These are phyloP conservation scores for Pocillopora grandis DNA, from an alignment of 92 coral and sea anemone genomes.

Conservation along the genomic window DNA sequence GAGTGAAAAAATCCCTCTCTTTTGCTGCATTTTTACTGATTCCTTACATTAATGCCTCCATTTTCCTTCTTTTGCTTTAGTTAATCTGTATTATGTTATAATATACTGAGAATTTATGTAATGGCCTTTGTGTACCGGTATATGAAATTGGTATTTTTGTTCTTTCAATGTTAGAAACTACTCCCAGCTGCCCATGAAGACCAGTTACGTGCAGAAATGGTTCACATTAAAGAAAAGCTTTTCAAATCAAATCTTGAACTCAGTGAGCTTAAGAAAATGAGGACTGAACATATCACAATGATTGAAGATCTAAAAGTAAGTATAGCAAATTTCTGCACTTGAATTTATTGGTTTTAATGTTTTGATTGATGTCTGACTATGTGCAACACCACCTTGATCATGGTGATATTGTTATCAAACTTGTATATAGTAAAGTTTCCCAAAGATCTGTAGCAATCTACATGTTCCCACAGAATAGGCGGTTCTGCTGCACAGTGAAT, in stretches of 20 bases:
- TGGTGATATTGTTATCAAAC: no score
- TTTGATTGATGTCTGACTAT: no score
- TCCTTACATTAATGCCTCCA: no score
- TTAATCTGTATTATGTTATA: no score
- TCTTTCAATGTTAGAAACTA: slow-evolving; percentile 40
- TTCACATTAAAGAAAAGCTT: slow-evolving; percentile 78
- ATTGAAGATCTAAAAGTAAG: slow-evolving; percentile 64
- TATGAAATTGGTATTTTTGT: neutral
- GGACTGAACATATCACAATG: slow-evolving; percentile 47
- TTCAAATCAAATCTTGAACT: slow-evolving; percentile 61
- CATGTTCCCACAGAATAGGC: no score
- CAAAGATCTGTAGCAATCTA: no score
- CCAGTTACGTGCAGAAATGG: slow-evolving; percentile 79
- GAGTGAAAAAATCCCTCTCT: no score
- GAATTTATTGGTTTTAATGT: neutral
- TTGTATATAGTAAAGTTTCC: no score
- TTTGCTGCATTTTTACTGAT: no score
- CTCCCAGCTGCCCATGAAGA: slow-evolving; percentile 74
- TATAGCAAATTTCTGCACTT: neutral
- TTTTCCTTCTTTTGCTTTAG: no score
- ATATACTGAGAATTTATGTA: neutral
- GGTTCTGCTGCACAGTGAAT: no score
- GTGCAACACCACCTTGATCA: no score
- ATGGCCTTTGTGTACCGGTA: neutral
- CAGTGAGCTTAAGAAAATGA: slow-evolving; percentile 47